Percentiles rank a stretch among this genome's conserved stretches.
These are phyloP conservation scores for Dicycla oo DNA, from an alignment of 2,888 invertebrate genomes.

Conservation along the genomic window DNA sequence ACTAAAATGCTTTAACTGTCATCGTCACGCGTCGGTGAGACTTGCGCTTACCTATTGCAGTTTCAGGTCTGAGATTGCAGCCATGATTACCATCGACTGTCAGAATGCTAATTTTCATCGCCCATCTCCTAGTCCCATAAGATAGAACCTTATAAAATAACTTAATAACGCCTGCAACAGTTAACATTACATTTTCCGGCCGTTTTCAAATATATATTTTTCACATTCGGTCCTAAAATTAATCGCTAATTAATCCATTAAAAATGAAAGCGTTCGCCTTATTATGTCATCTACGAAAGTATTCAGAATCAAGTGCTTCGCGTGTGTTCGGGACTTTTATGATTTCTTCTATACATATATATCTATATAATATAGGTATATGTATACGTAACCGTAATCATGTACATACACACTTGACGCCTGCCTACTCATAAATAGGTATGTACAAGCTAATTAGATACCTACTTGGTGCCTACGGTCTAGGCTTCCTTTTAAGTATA, in stretches of 20 bases:
- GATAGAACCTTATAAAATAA: neutral
- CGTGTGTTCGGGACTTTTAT: conserved; percentile 68
- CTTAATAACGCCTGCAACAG: neutral
- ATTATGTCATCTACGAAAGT: conserved; percentile 42
- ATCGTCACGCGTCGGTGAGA: neutral
- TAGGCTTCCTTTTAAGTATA: neutral
- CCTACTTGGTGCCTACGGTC: too few relatives aligned
- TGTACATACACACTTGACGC: neutral
- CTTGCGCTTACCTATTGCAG: neutral
- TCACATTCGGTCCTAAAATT: neutral
- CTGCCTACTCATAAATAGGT: neutral
- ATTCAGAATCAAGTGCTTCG: conserved; percentile 60
- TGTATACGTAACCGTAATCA: too few relatives aligned
- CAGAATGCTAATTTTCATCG: neutral
- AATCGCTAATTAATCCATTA: neutral
- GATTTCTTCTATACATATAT: conserved; percentile 67
- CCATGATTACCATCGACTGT: neutral
- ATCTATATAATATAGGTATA: too few relatives aligned
- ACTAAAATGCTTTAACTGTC: neutral
- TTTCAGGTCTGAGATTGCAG: too few relatives aligned
- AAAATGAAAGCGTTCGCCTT: conserved; percentile 59
- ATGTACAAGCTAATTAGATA: neutral
- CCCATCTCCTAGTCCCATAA: neutral
- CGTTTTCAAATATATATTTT: neutral
- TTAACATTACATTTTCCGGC: neutral